Base-by-base conservation (phyloP, 2,797 vertebrate species). In the Mionectes olivaceus region DNA sequence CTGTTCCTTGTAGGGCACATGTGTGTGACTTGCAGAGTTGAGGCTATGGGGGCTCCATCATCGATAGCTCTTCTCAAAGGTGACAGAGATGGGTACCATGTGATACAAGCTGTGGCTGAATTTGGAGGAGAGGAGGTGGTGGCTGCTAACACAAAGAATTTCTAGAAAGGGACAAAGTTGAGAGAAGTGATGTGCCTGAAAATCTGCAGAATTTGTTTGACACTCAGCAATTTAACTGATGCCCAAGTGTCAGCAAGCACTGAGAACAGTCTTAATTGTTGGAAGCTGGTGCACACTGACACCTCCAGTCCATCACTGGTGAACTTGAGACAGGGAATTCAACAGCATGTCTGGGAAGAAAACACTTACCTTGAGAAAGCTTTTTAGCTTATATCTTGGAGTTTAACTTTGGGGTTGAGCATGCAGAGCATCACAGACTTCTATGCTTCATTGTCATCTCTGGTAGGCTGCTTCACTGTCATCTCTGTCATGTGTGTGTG, bases 81-180 rank as follows among this genome's bases (percentile, higher is more conserved):
- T 87, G 39, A 35, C 49, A 41, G 27, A 60, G 49, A 15, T 57
- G 32, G 11, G 24, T 57, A 25, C 39, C 5, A 7, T 1, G 1
- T 2, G 0, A 33, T 57, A 44, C 17, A 64, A 55, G 56, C 35
- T 0, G 1, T 67, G 33, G 8, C 37, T 65, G 52, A 47, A 18
- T 79, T 65, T 79, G 73, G 57, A 95, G 77, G 75, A 70, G 33
- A 28, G 16, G 13, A 7, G 47, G 27, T 32, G 24, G 30, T 75
- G 25, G 25, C 25, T 67, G 71, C 39, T 25, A 64, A 16, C 22
- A 11, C 52, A 24, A 56, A 56, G 33, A 41, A 57, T 64, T 91
- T 61, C 32, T 56, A 30, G 77, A 70, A 88, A 43, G 13, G 52
- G 49, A 70, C 32, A 16, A 70, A n/a, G 7, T 18, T 87, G 27